Percentiles rank a stretch among this genome's conserved stretches.
These are phyloP conservation scores for Toxotes chatareus DNA, from an alignment of 2,113 vertebrate species.

Conservation along the genomic window DNA sequence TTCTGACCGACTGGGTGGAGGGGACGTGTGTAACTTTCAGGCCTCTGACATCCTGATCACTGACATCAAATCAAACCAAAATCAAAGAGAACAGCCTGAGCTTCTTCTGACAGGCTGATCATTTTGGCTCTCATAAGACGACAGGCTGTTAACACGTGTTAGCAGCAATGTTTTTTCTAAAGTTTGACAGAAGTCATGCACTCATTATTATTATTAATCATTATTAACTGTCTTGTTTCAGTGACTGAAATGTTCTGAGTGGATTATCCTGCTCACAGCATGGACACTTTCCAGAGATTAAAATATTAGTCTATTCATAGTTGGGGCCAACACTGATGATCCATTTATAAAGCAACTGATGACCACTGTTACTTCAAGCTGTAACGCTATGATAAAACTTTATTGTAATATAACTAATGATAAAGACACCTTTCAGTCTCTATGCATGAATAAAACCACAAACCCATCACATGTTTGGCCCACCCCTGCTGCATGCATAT, in stretches of 20 bases:
- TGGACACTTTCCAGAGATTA: slow-evolving; percentile 34
- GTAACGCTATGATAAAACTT: neutral
- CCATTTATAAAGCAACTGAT: too few species aligned
- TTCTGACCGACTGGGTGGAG: too few species aligned
- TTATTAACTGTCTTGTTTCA: slow-evolving; percentile 33
- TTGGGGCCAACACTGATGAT: neutral
- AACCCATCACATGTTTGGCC: too few species aligned
- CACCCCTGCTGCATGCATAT: neutral
- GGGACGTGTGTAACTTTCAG: too few species aligned
- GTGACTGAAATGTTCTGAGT: neutral
- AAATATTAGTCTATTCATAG: slow-evolving; percentile 29
- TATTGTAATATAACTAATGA: neutral
- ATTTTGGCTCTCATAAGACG: too few species aligned
- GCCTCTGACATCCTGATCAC: too few species aligned
- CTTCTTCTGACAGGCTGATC: too few species aligned
- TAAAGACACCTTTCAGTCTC: neutral
- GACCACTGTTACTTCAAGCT: too few species aligned
- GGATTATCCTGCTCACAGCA: slow-evolving; percentile 30
- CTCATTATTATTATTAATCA: neutral
- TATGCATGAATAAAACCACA: neutral
- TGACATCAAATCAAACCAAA: too few species aligned
- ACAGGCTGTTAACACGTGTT: neutral
- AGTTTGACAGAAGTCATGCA: neutral
- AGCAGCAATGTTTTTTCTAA: neutral
- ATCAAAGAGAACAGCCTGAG: too few species aligned